These are phyloP conservation scores for Epirrhoe tristata DNA, from an alignment of 2,888 invertebrate species.

Conservation along the genomic window DNA sequence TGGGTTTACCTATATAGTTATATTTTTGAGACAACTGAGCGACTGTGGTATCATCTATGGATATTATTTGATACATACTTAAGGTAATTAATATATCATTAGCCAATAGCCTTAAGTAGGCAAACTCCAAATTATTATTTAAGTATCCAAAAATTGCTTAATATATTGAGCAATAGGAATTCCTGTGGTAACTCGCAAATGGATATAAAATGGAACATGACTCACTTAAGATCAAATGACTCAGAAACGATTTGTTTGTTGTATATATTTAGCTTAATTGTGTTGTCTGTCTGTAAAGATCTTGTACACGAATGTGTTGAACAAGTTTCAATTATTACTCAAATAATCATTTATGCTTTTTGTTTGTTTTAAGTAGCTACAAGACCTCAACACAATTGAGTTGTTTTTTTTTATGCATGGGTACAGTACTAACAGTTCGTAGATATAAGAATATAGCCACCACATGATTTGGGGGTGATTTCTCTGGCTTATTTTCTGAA, in stretches of 20 bases:
- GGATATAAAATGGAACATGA: constrained; percentile 12
- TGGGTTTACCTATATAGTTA: no score
- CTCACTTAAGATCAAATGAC: constrained; percentile 11
- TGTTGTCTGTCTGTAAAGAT: neutral
- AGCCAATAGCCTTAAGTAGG: neutral
- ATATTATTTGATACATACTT: neutral
- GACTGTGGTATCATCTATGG: neutral
- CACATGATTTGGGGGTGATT: neutral
- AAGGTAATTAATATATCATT: constrained; percentile 1
- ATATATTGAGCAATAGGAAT: constrained; percentile 14
- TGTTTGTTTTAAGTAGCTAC: no score
- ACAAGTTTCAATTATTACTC: no score
- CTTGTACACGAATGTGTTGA: neutral
- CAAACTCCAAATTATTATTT: constrained; percentile 13
- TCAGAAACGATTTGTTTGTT: constrained; percentile 2
- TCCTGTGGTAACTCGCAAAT: constrained; percentile 15
- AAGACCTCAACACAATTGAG: no score
- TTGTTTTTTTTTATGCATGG: no score
- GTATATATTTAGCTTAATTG: neutral
- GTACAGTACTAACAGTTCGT: no score
- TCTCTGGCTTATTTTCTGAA: neutral
- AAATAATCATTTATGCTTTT: no score
- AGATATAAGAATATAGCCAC: no score
- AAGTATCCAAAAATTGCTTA: constrained; percentile 12
- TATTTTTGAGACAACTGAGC: neutral